These are phyloP conservation scores for Bombus pascuorum DNA, from an alignment of 1,140 invertebrate genomes.

Conservation along the genomic window DNA sequence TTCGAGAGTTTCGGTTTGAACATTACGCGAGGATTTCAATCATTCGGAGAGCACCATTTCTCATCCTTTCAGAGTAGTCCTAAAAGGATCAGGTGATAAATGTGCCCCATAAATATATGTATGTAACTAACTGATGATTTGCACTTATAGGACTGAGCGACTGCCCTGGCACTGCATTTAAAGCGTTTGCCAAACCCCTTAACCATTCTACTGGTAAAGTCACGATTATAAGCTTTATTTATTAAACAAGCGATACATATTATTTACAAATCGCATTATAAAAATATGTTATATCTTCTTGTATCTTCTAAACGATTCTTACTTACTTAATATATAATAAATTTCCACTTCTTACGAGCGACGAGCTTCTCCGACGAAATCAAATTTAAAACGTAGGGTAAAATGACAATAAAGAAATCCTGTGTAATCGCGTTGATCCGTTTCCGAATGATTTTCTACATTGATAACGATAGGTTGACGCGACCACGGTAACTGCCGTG, in stretches of 20 bases:
- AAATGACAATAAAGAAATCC: too few relatives aligned
- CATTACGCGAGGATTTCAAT: slow-evolving; percentile 36
- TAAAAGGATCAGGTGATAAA: slow-evolving; percentile 47
- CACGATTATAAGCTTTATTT: not conserved
- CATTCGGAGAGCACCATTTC: slow-evolving; percentile 41
- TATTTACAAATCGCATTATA: not conserved
- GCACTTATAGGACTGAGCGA: slow-evolving; percentile 15
- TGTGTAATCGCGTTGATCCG: too few relatives aligned
- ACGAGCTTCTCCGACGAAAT: too few relatives aligned
- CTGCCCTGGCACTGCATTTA: not conserved
- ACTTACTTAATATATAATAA: too few relatives aligned
- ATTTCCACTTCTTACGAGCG: too few relatives aligned
- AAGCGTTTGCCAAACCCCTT: slow-evolving; percentile 12
- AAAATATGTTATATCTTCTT: not conserved
- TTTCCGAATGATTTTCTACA: too few relatives aligned
- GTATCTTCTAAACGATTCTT: not conserved
- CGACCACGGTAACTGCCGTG: too few relatives aligned
- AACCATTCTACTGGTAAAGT: not conserved
- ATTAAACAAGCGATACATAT: not conserved
- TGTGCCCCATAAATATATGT: slow-evolving; percentile 40
- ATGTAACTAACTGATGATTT: slow-evolving; percentile 46
- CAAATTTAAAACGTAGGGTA: too few relatives aligned
- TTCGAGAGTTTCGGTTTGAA: slow-evolving; percentile 31
- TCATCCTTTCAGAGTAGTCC: slow-evolving; percentile 46
- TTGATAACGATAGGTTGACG: too few relatives aligned